These are phyloP conservation scores for Eumaeus atala DNA, from an alignment of 1,140 invertebrate genomes.

Conservation along the genomic window DNA sequence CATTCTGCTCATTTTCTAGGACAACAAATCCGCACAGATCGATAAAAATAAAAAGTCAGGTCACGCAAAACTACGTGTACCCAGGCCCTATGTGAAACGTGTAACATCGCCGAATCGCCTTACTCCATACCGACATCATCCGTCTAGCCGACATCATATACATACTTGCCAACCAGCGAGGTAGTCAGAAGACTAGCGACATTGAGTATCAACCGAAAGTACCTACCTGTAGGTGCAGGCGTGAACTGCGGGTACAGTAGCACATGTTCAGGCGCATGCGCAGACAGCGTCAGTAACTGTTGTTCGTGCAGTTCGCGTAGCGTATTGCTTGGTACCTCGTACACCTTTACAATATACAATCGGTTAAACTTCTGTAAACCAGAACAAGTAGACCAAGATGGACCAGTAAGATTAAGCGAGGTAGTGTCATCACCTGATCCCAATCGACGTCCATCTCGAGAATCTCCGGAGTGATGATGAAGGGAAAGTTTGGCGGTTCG, in stretches of 20 bases:
- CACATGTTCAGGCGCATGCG: conserved; percentile 73
- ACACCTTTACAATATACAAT: conserved; percentile 37
- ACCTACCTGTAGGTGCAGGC: conserved; percentile 68
- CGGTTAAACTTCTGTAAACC: not conserved
- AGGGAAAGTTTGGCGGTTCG: conserved; percentile 52
- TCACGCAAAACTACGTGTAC: too few relatives aligned
- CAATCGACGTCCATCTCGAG: conserved; percentile 59
- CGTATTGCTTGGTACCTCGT: conserved; percentile 51
- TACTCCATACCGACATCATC: too few relatives aligned
- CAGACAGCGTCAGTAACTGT: conserved; percentile 75
- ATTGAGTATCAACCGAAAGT: too few relatives aligned
- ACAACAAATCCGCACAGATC: too few relatives aligned
- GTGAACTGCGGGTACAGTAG: conserved; percentile 77
- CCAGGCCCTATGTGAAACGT: too few relatives aligned
- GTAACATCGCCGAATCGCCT: too few relatives aligned
- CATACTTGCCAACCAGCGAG: too few relatives aligned
- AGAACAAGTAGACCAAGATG: not conserved
- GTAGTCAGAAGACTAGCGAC: too few relatives aligned
- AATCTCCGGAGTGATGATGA: conserved; percentile 54
- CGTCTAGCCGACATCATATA: too few relatives aligned
- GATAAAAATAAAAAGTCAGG: too few relatives aligned
- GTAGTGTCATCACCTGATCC: conserved; percentile 55
- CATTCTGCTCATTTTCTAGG: too few relatives aligned
- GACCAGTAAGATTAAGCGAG: not conserved
- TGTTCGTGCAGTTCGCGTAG: conserved; percentile 76